Evolutionary conservation across 35 echinoderm and acorn worm species (phyloP), one percentile per base, ranked within the genome.

Genomic region (Ophiothrix spiculata): DNA sequence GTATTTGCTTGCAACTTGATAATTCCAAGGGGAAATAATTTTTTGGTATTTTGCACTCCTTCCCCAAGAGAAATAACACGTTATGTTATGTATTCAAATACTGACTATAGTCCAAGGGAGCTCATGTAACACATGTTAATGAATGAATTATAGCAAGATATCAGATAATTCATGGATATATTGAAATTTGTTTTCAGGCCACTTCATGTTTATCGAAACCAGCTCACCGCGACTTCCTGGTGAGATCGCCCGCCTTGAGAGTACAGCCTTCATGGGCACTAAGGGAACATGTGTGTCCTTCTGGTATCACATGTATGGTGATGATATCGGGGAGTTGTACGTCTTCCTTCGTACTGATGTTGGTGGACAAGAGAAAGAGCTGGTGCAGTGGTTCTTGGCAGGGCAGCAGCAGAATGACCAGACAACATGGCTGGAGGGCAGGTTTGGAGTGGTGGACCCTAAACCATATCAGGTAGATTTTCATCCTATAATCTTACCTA

Each of bases 301-400:
- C 77, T 97, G 95, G 95, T 97, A 97, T 76, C 88, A 97, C 39
- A 93, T 97, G 91, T 93, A 97, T 86, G 95, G 95, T 56, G 75
- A 40, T 21, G 56, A 85, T 32, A 83, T 91, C 0, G 95, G 95
- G 35, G 85, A 38, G 16, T 60, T 93, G 15, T 19, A 64, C 12
- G 81, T 84, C 32, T 60, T 64, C 37, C 54, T 64, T 25, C 23
- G 42, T 4, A 28, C 31, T 0, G 14, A 35, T 32, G 19, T 37
- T 37, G 33, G 42, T 36, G 81, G 54, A 29, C 1, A 54, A 25
- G 35, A 33, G 33, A 54, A 36, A 32, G 81, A 84, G 32, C 35
- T 36, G 3, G 36, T 37, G 12, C 36, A 76, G 29, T 90, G 88
- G 88, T 74, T 36, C 3, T 39, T 90, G 16, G 77, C 88, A 29